phyloP scores from a whole-genome alignment of 1,140 invertebrate species.

The Nixonia krombeini region DNA sequence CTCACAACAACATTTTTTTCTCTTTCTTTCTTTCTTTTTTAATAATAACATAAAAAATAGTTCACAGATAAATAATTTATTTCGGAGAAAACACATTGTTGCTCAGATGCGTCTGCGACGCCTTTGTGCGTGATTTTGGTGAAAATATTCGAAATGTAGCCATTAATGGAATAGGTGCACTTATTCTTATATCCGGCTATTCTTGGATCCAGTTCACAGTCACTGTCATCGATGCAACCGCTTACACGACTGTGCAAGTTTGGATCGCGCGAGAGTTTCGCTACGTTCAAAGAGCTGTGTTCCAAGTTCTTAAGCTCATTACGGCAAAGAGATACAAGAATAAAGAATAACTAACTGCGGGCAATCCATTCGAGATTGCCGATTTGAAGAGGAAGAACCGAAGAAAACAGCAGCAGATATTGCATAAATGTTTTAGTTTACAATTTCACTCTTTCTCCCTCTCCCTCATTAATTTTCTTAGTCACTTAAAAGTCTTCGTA shows the following conservation, averaged over 20 bases:
- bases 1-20: too few species aligned
- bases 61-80: too few species aligned
- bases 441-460: too few species aligned
- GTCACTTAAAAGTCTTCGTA: too few species aligned
- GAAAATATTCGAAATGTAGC: slow-evolving; percentile 30
- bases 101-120: too few species aligned
- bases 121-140: too few species aligned
- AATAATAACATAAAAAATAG: too few species aligned
- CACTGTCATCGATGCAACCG: slow-evolving; percentile 50
- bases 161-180: slow-evolving; percentile 48
- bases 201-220: slow-evolving; percentile 50
- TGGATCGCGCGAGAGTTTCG: slow-evolving; percentile 32
- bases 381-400: neutral
- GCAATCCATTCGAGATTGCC: slow-evolving; percentile 7
- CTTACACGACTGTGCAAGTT: slow-evolving; percentile 42
- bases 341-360: slow-evolving; percentile 27
- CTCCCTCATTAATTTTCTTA: too few species aligned
- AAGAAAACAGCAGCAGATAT: neutral
- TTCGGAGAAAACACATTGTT: too few species aligned
- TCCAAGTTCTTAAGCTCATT: slow-evolving; percentile 42
- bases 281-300: slow-evolving; percentile 30
- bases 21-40: too few species aligned
- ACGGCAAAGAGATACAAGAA: slow-evolving; percentile 21
- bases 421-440: too few species aligned
- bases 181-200: slow-evolving; percentile 43